These are phyloP conservation scores for Ataeniobius toweri DNA, from an alignment of 2,797 vertebrate species.

Conservation along the genomic window DNA sequence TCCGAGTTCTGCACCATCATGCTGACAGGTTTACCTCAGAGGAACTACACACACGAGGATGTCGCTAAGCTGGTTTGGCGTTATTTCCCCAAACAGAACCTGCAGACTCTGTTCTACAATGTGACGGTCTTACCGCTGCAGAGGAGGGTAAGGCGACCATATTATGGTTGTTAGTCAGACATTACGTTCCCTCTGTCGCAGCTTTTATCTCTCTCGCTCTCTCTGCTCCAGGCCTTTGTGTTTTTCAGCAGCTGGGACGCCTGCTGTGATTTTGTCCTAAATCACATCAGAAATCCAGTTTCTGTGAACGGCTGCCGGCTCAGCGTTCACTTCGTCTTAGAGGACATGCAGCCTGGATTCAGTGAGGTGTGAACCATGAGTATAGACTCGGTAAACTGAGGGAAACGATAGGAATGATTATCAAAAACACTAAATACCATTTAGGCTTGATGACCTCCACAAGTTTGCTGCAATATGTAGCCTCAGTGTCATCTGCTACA, in stretches of 20 bases:
- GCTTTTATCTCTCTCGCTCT: neutral
- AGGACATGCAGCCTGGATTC: slow-evolving; percentile 17
- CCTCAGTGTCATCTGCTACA: too few species aligned
- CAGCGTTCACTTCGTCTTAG: slow-evolving; percentile 33
- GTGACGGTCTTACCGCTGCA: slow-evolving; percentile 54
- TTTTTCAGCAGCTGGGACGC: slow-evolving; percentile 30
- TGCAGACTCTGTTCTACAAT: slow-evolving; percentile 46
- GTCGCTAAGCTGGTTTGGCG: slow-evolving; percentile 80
- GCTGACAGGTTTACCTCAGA: slow-evolving; percentile 84
- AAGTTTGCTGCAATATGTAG: too few species aligned
- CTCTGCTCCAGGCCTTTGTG: slow-evolving; percentile 54
- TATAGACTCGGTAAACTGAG: too few species aligned
- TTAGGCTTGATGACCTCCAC: too few species aligned
- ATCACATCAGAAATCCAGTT: slow-evolving; percentile 2
- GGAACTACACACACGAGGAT: slow-evolving; percentile 76
- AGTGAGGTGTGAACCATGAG: slow-evolving; percentile 48
- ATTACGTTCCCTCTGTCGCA: neutral
- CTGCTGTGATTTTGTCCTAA: slow-evolving; percentile 30
- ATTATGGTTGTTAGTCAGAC: too few species aligned
- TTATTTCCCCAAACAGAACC: slow-evolving; percentile 67
- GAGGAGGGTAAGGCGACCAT: slow-evolving; percentile 56
- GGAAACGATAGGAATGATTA: too few species aligned
- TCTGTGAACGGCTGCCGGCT: neutral
- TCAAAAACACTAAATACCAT: too few species aligned
- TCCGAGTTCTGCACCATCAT: slow-evolving; percentile 59